These are phyloP conservation scores for Drosophila limbata DNA, from an alignment of 2,888 invertebrate species.

Conservation along the genomic window DNA sequence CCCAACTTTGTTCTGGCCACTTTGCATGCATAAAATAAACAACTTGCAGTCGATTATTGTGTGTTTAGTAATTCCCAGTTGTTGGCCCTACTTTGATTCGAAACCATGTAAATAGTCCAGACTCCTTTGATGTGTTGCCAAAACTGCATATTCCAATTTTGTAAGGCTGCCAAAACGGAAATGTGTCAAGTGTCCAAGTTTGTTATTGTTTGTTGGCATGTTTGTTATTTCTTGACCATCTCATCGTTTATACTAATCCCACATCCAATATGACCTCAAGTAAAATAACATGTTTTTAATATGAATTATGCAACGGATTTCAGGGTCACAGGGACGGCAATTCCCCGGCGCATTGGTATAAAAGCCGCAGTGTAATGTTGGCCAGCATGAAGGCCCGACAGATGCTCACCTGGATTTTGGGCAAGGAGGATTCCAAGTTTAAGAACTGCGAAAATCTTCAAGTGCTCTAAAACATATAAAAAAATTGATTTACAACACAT, in stretches of 20 bases:
- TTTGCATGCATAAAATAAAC: constrained; percentile 38
- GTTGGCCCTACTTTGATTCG: neutral
- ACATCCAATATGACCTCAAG: neutral
- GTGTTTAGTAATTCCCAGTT: neutral
- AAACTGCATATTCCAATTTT: constrained; percentile 26
- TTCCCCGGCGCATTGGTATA: constrained; percentile 92
- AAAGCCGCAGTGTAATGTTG: constrained; percentile 92
- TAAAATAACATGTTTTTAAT: constrained; percentile 6
- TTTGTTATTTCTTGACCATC: constrained; percentile 34
- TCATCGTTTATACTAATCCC: constrained; percentile 27
- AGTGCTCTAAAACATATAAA: constrained; percentile 88
- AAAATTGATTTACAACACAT: constrained; percentile 3
- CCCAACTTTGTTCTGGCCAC: constrained; percentile 15
- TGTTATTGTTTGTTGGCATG: constrained; percentile 24
- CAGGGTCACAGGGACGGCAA: constrained; percentile 85
- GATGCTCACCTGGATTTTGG: constrained; percentile 96
- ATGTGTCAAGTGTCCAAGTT: constrained; percentile 37
- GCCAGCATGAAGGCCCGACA: constrained; percentile 96
- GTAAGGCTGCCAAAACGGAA: constrained; percentile 44
- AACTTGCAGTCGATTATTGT: constrained; percentile 18
- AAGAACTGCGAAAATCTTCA: constrained; percentile 96
- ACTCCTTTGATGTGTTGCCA: constrained; percentile 40
- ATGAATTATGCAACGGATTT: constrained; percentile 34
- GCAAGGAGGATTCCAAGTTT: constrained; percentile 95
- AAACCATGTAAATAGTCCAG: constrained; percentile 1